phyloP scores from a whole-genome alignment of 2,888 invertebrate genomes.

The Eugnorisma glareosa region DNA sequence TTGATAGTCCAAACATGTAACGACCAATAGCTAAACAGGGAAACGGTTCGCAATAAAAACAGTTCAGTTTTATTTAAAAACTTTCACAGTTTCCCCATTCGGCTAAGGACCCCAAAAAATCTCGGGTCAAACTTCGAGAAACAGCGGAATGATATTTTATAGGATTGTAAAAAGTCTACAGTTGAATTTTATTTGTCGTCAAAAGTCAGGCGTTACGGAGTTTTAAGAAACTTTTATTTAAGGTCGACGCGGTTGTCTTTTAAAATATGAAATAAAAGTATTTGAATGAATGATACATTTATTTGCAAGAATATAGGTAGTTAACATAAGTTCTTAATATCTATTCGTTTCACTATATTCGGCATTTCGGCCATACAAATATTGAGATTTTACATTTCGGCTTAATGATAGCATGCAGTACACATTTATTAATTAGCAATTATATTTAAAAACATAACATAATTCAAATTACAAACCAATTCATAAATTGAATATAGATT shows the following conservation, averaged over 20 bases:
- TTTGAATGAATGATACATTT: no score
- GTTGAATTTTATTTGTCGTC: constrained; percentile 64
- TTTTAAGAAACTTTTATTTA: constrained; percentile 42
- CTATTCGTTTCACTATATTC: no score
- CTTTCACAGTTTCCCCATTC: constrained; percentile 33
- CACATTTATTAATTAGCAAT: no score
- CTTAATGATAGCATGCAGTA: no score
- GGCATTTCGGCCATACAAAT: no score
- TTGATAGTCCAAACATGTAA: constrained; percentile 17
- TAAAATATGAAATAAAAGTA: constrained; percentile 25
- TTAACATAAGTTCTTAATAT: no score
- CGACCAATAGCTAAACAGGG: constrained; percentile 14
- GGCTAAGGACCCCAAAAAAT: constrained; percentile 28
- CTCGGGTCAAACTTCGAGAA: constrained; percentile 35
- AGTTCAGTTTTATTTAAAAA: constrained; percentile 41
- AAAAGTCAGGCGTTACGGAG: constrained; percentile 48
- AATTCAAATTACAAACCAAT: no score
- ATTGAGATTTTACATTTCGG: no score
- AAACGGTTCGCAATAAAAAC: constrained; percentile 36
- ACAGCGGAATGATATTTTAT: constrained; percentile 56
- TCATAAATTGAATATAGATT: no score
- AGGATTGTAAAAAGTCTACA: constrained; percentile 59
- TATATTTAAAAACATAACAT: no score
- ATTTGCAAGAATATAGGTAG: no score
- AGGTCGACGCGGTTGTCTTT: constrained; percentile 25